A percentile compares a stretch with the other conserved stretches of the same genome.
Evolutionary conservation across 1,140 invertebrate species (phyloP).

Genomic region (Drosophila kohkoa): DNA sequence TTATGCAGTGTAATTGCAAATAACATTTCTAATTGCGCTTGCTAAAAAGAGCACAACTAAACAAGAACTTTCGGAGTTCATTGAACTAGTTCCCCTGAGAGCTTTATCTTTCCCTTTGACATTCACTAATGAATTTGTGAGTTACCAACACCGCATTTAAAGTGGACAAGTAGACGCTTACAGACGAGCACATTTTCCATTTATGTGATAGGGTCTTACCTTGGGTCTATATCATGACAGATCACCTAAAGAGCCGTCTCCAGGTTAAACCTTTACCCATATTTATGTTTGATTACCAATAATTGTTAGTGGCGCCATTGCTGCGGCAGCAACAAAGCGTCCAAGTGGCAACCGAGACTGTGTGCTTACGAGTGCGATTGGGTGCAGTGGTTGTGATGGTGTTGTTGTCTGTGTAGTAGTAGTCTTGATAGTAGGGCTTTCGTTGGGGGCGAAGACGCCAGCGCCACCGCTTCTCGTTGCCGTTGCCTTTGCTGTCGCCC

Average conservation of each 20-base stretch:
- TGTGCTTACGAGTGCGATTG: constrained; percentile 23
- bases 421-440: constrained; percentile 65
- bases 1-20: too few species aligned
- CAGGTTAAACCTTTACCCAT: constrained; percentile 30
- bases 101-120: background rate
- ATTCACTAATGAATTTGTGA: constrained; percentile 25
- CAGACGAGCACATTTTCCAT: constrained; percentile 16
- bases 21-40: background rate
- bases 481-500: constrained; percentile 35
- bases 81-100: constrained; percentile 5
- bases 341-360: constrained; percentile 39
- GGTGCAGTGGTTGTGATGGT: constrained; percentile 16
- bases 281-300: constrained; percentile 52
- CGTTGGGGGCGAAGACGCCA: constrained; percentile 37
- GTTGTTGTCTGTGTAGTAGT: constrained; percentile 67
- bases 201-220: constrained; percentile 54
- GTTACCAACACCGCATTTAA: constrained; percentile 33
- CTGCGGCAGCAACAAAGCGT: constrained; percentile 70
- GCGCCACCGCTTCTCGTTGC: constrained; percentile 39
- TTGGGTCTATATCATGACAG: constrained; percentile 68
- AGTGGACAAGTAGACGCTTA: constrained; percentile 1
- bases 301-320: constrained; percentile 52
- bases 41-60: background rate
- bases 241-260: constrained; percentile 39
- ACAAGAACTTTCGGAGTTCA: background rate